These are phyloP conservation scores for Meta bourneti DNA, from an alignment of 2,888 invertebrate genomes.

Conservation along the genomic window DNA sequence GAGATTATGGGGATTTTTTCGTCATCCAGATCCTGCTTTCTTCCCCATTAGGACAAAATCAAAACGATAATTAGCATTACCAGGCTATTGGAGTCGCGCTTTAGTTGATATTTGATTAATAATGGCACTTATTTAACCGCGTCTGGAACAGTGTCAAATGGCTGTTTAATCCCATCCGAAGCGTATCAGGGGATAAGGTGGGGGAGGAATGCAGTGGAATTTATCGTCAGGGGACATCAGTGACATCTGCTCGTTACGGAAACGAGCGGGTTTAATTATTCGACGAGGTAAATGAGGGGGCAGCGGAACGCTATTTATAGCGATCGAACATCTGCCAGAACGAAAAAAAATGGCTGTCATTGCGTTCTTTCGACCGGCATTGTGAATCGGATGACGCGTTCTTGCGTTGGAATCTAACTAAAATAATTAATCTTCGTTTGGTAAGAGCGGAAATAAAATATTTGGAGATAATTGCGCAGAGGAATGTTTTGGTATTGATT, in stretches of 20 bases:
- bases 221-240: slow-evolving; percentile 30
- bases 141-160: slow-evolving; percentile 3
- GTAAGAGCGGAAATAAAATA: background rate
- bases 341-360: background rate
- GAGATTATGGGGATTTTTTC: background rate
- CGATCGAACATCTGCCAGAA: background rate
- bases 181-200: background rate
- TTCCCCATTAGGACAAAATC: background rate
- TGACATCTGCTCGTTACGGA: slow-evolving; percentile 29
- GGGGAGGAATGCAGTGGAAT: background rate
- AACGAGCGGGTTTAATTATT: slow-evolving; percentile 37
- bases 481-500: no score
- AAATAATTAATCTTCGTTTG: background rate
- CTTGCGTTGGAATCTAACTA: background rate
- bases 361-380: background rate
- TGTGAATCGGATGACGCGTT: background rate
- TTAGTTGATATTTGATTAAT: slow-evolving; percentile 12
- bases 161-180: background rate
- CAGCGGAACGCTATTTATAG: background rate
- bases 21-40: background rate
- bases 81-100: background rate
- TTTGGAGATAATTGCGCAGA: no score
- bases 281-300: slow-evolving; percentile 11
- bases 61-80: background rate
- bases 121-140: slow-evolving; percentile 23